Evolutionary conservation across 2,888 invertebrate genomes (phyloP).

Genomic region (Stenurella melanura): DNA sequence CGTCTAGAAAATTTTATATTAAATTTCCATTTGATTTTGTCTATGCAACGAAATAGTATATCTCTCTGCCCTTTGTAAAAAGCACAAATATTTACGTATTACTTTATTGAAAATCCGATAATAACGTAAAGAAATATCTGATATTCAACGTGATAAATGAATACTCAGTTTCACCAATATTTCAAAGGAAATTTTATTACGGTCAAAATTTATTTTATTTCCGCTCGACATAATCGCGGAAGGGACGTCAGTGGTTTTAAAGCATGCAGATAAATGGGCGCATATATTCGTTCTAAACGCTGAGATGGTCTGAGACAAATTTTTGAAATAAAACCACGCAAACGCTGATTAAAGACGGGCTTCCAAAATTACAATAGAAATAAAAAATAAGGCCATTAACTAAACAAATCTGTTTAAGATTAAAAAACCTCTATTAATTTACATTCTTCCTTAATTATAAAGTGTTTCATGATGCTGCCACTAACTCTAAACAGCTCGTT

Average conservation of each 20-base stretch:
- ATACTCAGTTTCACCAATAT: no score
- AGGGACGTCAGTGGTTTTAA: constrained; percentile 13
- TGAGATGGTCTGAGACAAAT: background rate
- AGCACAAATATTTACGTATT: no score
- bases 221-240: background rate
- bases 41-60: no score
- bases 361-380: background rate
- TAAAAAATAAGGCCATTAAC: constrained; percentile 22
- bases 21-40: no score
- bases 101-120: no score
- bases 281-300: background rate
- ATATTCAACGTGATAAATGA: no score
- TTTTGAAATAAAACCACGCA: background rate
- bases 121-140: no score
- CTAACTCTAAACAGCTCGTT: background rate
- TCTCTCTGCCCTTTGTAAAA: no score
- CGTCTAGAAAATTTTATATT: no score
- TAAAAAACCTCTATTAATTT: constrained; percentile 1
- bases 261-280: constrained; percentile 11
- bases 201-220: background rate
- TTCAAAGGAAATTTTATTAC: constrained; percentile 1
- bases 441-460: constrained; percentile 11
- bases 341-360: background rate
- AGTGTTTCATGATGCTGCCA: constrained; percentile 3
- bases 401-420: background rate